Base-by-base conservation (phyloP, 2,888 invertebrate genomes). In the Synanthedon myopaeformis region DNA sequence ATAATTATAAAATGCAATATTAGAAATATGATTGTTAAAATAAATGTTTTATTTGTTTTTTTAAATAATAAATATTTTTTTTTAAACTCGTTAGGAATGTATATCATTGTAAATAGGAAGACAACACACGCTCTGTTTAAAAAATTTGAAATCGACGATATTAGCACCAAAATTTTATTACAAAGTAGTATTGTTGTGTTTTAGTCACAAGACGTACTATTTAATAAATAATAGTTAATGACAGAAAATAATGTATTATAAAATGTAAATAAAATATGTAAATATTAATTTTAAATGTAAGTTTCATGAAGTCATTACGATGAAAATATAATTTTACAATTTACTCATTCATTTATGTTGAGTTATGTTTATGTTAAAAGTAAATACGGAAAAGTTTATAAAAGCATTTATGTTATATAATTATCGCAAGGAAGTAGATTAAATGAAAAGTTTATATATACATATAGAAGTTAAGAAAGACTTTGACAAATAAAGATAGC, bases 401-500 rank as follows among this genome's bases (percentile, higher is more conserved):
- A 11, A 13, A 42, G 12, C 14, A 45, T 45, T 45, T 45, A 45
- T 13, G n/a, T 45, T 45, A n/a, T 45, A 12, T n/a, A 45, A 45
- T 13, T 45, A n/a, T 45, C 13, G 13, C 35, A 35, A 10, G 35
- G 10, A 45, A 13, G 48, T 45, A 45, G 48, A 45, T 45, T 14
- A 13, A 45, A 13, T 45, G 12, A 51, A 45, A 52, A 51, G 52
- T 54, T 57, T 57, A 57, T 55, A 59, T 68, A 67, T 64, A 68
- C 64, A 60, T 64, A 62, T 70, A 69, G 66, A 19, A 59, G 58
- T 64, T 80, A 83, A 79, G 82, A 68, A 62, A 70, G 80, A 81
- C 67, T 82, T 84, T 81, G 86, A 86, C 86, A 85, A 86, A 86
- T 86, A 86, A 86, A 86, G 69, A 81, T 84, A 82, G 81, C 71